Conservation (phyloP, 2,113 vertebrate species). For the Salvelinus fontinalis region DNA sequence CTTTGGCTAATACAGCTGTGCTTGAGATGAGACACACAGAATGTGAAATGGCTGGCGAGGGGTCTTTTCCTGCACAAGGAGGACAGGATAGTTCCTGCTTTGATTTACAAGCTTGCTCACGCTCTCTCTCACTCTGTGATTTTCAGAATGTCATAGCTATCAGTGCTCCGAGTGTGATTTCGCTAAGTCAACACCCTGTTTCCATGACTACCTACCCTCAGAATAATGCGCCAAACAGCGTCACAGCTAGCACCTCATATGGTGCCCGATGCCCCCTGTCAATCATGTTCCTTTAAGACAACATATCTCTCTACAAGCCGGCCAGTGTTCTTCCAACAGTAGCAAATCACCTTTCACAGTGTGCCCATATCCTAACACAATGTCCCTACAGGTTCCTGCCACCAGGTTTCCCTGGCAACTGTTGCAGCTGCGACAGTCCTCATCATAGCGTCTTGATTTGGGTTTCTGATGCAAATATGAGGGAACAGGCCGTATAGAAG, state of each 20-base stretch:
- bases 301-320: slow-evolving; percentile 29
- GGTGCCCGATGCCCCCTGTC: slow-evolving; percentile 38
- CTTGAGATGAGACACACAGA: slow-evolving; percentile 48
- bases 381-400: slow-evolving; percentile 56
- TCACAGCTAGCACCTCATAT: slow-evolving; percentile 28
- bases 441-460: slow-evolving; percentile 62
- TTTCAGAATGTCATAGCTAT: slow-evolving; percentile 66
- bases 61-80: slow-evolving; percentile 50
- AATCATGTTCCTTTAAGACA: slow-evolving; percentile 40
- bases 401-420: slow-evolving; percentile 77
- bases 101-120: slow-evolving; percentile 51
- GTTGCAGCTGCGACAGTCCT: slow-evolving; percentile 73
- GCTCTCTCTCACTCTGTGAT: slow-evolving; percentile 41
- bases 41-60: slow-evolving; percentile 47
- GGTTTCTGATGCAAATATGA: slow-evolving; percentile 66
- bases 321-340: slow-evolving; percentile 45
- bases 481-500: slow-evolving; percentile 45
- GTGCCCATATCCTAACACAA: slow-evolving; percentile 48
- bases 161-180: slow-evolving; percentile 52
- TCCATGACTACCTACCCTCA: slow-evolving; percentile 61
- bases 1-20: slow-evolving; percentile 41
- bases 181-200: slow-evolving; percentile 69
- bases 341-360: slow-evolving; percentile 58
- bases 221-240: slow-evolving; percentile 57
- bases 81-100: slow-evolving; percentile 53